Percentiles rank a stretch among this genome's conserved stretches.
Evolutionary conservation across 2,113 vertebrate species (phyloP).

Genomic region (Zingel zingel): DNA sequence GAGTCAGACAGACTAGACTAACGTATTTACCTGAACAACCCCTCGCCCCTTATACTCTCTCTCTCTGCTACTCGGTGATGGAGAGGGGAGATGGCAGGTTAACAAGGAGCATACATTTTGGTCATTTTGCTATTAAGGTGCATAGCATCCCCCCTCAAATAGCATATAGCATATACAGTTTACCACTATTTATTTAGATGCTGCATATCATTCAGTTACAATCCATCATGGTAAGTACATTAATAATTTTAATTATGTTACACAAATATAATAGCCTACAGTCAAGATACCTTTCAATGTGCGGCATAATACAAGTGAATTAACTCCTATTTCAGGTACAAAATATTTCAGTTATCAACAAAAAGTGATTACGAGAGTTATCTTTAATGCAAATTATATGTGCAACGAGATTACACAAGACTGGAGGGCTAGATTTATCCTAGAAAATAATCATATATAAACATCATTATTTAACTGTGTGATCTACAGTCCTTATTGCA

Average conservation of each 20-base stretch:
- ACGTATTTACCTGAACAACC: no score
- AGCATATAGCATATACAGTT: neutral
- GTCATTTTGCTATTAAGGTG: no score
- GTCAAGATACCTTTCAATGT: neutral
- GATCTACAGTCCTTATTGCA: slow-evolving; percentile 31
- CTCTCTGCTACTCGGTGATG: no score
- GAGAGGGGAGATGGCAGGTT: no score
- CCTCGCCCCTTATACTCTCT: no score
- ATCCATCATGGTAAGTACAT: neutral
- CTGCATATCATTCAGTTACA: slow-evolving; percentile 1
- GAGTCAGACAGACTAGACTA: no score
- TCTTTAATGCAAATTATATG: neutral
- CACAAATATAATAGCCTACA: neutral
- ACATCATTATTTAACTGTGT: neutral
- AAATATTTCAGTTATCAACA: neutral
- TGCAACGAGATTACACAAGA: neutral
- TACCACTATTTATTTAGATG: neutral
- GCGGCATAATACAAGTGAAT: neutral
- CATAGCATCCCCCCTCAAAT: no score
- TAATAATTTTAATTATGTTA: neutral
- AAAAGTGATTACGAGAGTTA: neutral
- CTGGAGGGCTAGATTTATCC: neutral
- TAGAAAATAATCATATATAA: neutral
- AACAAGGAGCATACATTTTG: no score
- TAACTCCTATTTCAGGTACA: neutral